Evolutionary conservation across 2,113 vertebrate genomes (phyloP), one percentile per base, ranked within the genome.

Genomic region (Corythornis vintsioides): DNA sequence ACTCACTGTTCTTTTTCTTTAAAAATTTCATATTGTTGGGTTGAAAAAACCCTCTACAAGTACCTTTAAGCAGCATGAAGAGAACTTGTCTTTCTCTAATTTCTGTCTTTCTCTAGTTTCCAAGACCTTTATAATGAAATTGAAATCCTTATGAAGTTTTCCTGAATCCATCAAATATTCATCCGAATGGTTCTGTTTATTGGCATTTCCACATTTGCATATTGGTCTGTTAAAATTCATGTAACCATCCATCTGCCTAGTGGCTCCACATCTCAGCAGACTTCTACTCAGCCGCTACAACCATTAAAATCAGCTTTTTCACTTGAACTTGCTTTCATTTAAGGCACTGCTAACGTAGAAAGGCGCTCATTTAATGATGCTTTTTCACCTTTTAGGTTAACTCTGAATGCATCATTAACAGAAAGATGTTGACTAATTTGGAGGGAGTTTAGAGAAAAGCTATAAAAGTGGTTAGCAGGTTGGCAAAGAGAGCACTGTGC

Each of bases 381-480:
- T 89, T 93, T 94, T 92, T 96, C 95, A 91, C 92, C 95, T 92
- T 78, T 87, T 73, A 9, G 93, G 91, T 87, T 92, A 94, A 83
- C 93, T 93, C 84, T 83, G 74, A 90, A 92, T 90, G 92, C 92
- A 95, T 96, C 96, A 94, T 95, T 96, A 96, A 55, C 81, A 74
- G 83, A 66, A 76, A 89, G 92, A 90, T 96, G 90, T 94, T 96
- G 92, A 96, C 95, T 96, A 94, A 96, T 95, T 95, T 95, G 89
- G 95, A 94, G 71, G 91, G 95, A 96, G 95, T 95, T 94, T 92
- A 93, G 89, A 42, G 18, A 76, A 87, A 93, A 92, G 55, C 86
- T 59, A 43, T 92, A 78, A 89, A 90, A 90, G 29, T 33, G 56
- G 71, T 75, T 82, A 20, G 7, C 1, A 3, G 89, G 63, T 94